Evolutionary conservation across 2,888 invertebrate genomes (phyloP).

Genomic region (Deilephila porcellus): DNA sequence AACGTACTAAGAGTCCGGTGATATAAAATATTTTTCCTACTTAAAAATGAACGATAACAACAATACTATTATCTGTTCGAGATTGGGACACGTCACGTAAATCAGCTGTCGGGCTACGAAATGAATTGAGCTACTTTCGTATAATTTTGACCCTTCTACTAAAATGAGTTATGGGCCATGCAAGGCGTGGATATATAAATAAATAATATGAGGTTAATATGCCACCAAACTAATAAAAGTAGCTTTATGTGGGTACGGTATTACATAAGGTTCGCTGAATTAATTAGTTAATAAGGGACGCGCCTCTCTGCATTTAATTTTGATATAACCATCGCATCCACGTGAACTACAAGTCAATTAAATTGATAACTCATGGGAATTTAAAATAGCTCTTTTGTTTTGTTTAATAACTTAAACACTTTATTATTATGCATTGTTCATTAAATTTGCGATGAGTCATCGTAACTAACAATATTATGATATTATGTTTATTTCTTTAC

Average conservation of each 20-base stretch:
- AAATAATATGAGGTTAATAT: neutral
- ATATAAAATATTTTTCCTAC: neutral
- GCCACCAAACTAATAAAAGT: neutral
- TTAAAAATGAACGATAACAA: neutral
- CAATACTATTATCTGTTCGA: neutral
- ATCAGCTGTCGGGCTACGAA: neutral
- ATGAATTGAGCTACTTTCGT: neutral
- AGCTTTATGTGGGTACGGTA: too few species aligned
- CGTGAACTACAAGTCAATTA: neutral
- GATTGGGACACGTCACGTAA: neutral
- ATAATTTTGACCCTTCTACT: neutral
- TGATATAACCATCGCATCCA: slow-evolving; percentile 8
- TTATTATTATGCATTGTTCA: neutral
- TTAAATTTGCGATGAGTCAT: neutral
- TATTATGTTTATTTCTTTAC: neutral
- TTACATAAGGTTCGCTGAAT: neutral
- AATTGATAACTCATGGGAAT: slow-evolving; percentile 18
- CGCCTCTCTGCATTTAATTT: slow-evolving; percentile 13
- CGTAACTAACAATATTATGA: neutral
- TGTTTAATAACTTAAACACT: neutral
- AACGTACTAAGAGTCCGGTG: neutral
- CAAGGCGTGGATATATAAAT: neutral
- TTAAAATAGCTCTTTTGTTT: too few species aligned
- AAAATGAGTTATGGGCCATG: too few species aligned
- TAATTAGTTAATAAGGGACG: neutral